These are phyloP conservation scores for Dromius quadrimaculatus DNA, from an alignment of 2,888 invertebrate genomes.

Conservation along the genomic window DNA sequence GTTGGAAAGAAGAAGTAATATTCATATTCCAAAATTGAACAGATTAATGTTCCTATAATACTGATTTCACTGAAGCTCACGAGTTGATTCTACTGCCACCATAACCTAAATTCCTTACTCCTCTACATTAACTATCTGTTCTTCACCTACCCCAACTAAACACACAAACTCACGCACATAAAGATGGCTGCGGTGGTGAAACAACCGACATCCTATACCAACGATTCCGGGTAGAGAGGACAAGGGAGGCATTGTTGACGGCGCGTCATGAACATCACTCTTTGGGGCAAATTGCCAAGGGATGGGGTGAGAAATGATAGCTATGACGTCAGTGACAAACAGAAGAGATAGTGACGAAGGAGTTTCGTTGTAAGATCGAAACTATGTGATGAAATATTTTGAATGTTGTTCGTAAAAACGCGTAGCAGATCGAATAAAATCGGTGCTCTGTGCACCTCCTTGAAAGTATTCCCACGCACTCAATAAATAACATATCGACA, in stretches of 20 bases:
- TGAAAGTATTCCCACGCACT: slow-evolving; percentile 1
- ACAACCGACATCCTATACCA: not conserved
- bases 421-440: not conserved
- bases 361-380: not conserved
- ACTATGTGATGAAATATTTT: not conserved
- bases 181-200: not conserved
- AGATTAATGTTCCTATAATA: too few relatives aligned
- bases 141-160: not conserved
- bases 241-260: slow-evolving; percentile 7
- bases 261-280: too few relatives aligned
- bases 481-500: slow-evolving; percentile 25
- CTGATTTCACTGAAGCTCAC: too few relatives aligned
- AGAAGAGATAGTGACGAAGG: not conserved
- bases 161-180: too few relatives aligned
- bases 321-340: not conserved
- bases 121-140: not conserved
- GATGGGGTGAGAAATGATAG: not conserved
- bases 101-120: not conserved
- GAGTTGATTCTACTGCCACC: too few relatives aligned
- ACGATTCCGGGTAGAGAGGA: too few relatives aligned
- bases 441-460: not conserved
- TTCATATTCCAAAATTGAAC: too few relatives aligned
- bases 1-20: too few relatives aligned
- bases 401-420: slow-evolving; percentile 1
- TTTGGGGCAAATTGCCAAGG: too few relatives aligned